Conservation (phyloP, 2,113 vertebrate genomes). For the Synchiropus splendidus region DNA sequence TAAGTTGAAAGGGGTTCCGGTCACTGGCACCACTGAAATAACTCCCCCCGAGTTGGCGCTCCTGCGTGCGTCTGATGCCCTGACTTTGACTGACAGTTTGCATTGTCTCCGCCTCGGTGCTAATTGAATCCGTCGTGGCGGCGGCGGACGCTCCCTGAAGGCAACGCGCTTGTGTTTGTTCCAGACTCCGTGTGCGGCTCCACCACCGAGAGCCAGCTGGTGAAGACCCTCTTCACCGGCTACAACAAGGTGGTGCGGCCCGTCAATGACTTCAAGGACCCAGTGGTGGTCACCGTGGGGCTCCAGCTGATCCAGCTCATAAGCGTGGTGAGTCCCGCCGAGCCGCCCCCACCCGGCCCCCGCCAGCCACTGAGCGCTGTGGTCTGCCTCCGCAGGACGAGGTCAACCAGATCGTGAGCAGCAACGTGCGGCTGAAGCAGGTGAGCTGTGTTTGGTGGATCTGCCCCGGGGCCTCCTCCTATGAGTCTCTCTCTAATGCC, state of each 20-base stretch:
- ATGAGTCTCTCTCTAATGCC: too few species aligned
- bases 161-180: slow-evolving; percentile 4
- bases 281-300: slow-evolving; percentile 80
- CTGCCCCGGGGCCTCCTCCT: too few species aligned
- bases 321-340: slow-evolving; percentile 74
- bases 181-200: slow-evolving; percentile 50
- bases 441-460: too few species aligned
- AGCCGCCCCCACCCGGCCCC: too few species aligned
- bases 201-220: slow-evolving; percentile 75
- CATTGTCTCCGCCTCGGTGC: too few species aligned
- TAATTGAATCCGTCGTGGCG: too few species aligned
- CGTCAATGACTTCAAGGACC: slow-evolving; percentile 75
- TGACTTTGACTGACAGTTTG: too few species aligned
- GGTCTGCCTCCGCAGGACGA: slow-evolving; percentile 71
- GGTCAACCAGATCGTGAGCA: slow-evolving; percentile 93
- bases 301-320: slow-evolving; percentile 97
- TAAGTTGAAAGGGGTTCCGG: slow-evolving; percentile 41
- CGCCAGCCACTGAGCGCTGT: background rate
- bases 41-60: too few species aligned
- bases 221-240: slow-evolving; percentile 72
- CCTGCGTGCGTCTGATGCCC: too few species aligned
- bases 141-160: too few species aligned
- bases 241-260: slow-evolving; percentile 88
- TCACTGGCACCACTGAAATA: too few species aligned
- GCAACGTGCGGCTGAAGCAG: slow-evolving; percentile 86